Base-by-base conservation (phyloP, 2,113 vertebrate genomes). In the Gymnarchus niloticus region DNA sequence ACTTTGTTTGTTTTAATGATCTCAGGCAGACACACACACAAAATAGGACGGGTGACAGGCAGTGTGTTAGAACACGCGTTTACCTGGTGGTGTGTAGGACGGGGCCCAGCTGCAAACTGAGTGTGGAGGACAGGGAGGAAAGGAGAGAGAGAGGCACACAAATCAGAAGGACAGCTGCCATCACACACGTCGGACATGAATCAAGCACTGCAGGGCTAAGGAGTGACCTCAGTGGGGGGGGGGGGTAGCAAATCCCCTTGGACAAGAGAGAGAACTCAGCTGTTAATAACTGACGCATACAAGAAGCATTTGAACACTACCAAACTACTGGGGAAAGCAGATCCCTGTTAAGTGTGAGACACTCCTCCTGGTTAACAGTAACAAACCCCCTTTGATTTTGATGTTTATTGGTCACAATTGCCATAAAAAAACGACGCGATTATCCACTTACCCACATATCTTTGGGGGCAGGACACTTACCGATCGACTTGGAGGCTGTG, bases 401-500 rank as follows among this genome's bases (percentile, higher is more conserved):
- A 57, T 57, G 4, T 2, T 65, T 2, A 65, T 65, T 65, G 21
- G 25, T 6, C 46, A 23, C 2, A 3, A 41, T 56, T 10, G 0
- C 51, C 80, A 54, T 83, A 57, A 57, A 57, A 37, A 33, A 56
- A 33, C n/a, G n/a, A n/a, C n/a, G n/a, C 33, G 19, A 83, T 37
- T 12, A 57, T 56, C 56, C 19, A 83, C 25, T 81, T 77, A 14
- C 9, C 73, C 41, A 46, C 76, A 84, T 44, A 23, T 28, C 8
- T 51, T 3, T 0, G 65, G 51, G 7, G 23, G 44, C 46, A 57
- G 81, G 69, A 80, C n/a, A 90, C 96, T 98, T 95, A 99, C 98
- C 93, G 97, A 97, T 92, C 98, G 97, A 90, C 94, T 96, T 90
- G 97, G 97, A 90, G 96, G 96, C 93, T 99, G 98, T 28, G 98